phyloP scores from a whole-genome alignment of 2,113 vertebrate species.

The Penelope pileata region DNA sequence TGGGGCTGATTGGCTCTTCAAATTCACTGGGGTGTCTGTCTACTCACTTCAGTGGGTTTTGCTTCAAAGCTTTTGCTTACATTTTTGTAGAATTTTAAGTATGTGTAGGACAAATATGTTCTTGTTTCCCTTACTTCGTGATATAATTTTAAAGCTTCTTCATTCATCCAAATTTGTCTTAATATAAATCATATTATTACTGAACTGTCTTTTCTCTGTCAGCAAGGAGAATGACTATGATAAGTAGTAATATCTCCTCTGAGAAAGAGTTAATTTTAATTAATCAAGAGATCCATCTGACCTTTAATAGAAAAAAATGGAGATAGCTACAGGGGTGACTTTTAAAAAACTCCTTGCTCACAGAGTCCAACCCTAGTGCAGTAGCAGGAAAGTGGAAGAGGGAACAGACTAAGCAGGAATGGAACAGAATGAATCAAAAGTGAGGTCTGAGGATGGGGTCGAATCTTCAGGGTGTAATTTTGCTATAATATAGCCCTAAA shows the following conservation, averaged over 20 bases:
- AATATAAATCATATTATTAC: not conserved
- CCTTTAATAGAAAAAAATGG: slow-evolving; percentile 22
- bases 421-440: not conserved
- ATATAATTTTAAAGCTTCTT: not conserved
- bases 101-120: not conserved
- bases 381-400: not conserved
- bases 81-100: not conserved
- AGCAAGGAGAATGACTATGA: not conserved
- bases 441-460: not conserved
- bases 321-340: not conserved
- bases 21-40: not conserved
- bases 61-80: not conserved
- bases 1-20: not conserved
- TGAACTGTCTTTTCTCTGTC: not conserved
- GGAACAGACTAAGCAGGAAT: not conserved
- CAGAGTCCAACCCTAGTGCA: not conserved
- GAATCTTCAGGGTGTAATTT: not conserved
- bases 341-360: not conserved
- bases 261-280: slow-evolving; percentile 58
- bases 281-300: slow-evolving; percentile 10
- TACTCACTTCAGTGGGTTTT: not conserved
- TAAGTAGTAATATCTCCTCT: not conserved
- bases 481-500: not conserved
- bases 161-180: not conserved
- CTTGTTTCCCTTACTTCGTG: not conserved